Base-by-base conservation (phyloP, 2,797 vertebrate species). In the Eulemur albifrons region DNA sequence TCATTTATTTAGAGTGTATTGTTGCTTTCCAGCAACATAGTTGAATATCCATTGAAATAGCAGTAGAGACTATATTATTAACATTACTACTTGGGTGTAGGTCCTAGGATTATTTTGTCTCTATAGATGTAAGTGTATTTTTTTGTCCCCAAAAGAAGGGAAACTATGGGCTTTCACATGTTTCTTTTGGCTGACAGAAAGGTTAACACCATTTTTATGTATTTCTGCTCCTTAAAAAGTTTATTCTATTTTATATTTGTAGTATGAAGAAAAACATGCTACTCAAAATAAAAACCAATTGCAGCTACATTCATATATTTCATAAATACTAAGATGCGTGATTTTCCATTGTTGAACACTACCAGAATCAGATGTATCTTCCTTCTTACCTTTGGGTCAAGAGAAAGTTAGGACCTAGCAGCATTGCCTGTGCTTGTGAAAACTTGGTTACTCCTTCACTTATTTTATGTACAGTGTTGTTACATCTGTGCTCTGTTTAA, bases 91-190 rank as follows among this genome's bases (percentile, higher is more conserved):
- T 73, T 92, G 87, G n/a, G 52, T 80, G 0, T 59, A 70, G 25
- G 14, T 73, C 40, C 57, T 82, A 72, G 32, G 4, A 93, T 89
- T 87, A 94, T 32, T 87, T 92, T 70, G 4, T 73, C 77, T 88
- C 54, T 85, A 25, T 54, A 76, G 12, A 82, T 65, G 17, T 65
- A 87, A 94, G 80, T 40, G 5, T 63, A 15, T 43, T n/a, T 82
- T 82, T 92, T 94, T 45, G 83, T 93, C 88, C 65, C 59, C 35
- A 30, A 87, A 94, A 88, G 21, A 61, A 65, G 12, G 43, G 70
- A 88, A 86, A 70, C 32, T 40, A 15, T 43, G 5, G 67, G 48
- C 13, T 43, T 92, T 85, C 27, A 43, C 0, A 20, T 69, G 15
- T 89, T 92, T 87, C n/a, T 35, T 87, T 80, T 48, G 38, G 8